Percentiles rank a stretch among this genome's conserved stretches.
Evolutionary conservation across 2,888 invertebrate species (phyloP).

Genomic region (Zhuqinia jingwanae): DNA sequence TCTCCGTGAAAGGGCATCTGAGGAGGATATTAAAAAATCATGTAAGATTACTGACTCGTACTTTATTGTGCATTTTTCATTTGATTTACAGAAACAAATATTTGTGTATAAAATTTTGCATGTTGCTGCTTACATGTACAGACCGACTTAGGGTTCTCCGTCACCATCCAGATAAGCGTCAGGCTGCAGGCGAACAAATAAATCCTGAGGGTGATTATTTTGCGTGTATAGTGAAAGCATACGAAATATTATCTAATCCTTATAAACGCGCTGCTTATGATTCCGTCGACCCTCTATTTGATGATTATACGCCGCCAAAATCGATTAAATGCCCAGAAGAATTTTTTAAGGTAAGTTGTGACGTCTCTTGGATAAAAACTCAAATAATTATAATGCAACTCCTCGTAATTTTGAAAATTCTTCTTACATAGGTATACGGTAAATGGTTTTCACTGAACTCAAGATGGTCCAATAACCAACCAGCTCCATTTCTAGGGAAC

Average conservation of each 20-base stretch:
- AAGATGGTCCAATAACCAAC: constrained; percentile 94
- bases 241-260: constrained; percentile 93
- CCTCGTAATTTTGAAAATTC: too few relatives aligned
- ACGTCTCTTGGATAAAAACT: too few relatives aligned
- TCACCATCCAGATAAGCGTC: constrained; percentile 99
- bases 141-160: constrained; percentile 91
- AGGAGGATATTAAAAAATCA: constrained; percentile 96
- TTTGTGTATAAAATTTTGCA: too few relatives aligned
- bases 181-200: constrained; percentile 93
- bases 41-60: constrained; percentile 84
- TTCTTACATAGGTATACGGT: constrained; percentile 80
- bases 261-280: constrained; percentile 94
- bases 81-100: too few relatives aligned
- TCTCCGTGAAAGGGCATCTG: constrained; percentile 91
- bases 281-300: constrained; percentile 97
- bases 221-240: constrained; percentile 98
- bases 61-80: constrained; percentile 54
- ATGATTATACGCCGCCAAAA: constrained; percentile 91
- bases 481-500: constrained; percentile 91
- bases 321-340: constrained; percentile 83
- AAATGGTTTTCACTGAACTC: constrained; percentile 88
- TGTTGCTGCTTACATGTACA: too few relatives aligned
- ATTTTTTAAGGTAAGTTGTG: constrained; percentile 77
- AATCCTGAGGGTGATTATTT: constrained; percentile 97
- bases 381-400: too few relatives aligned